Conservation (phyloP, 2,797 vertebrate species). For the Menidia menidia region DNA sequence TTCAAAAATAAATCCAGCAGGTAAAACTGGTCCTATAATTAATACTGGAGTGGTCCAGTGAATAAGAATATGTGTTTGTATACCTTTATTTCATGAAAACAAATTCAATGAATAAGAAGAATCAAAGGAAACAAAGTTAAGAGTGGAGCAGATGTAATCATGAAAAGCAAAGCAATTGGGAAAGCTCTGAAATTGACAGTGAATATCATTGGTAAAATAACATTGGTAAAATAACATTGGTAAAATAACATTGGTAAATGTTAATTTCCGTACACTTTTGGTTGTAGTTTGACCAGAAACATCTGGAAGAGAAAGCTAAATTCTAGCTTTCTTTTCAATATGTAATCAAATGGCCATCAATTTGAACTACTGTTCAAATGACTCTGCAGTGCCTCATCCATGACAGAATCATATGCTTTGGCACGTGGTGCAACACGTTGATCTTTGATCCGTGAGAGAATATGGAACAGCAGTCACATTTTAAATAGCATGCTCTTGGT, state of each 20-base stretch:
- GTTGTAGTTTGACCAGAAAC: neutral
- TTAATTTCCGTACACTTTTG: neutral
- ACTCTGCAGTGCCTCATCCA: slow-evolving; percentile 38
- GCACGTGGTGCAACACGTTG: slow-evolving; percentile 70
- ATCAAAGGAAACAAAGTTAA: too few species aligned
- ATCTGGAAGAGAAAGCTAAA: neutral
- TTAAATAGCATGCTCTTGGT: slow-evolving; percentile 56
- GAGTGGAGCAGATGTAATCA: neutral
- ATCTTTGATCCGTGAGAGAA: slow-evolving; percentile 76
- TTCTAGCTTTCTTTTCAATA: slow-evolving; percentile 15
- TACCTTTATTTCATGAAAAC: neutral
- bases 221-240: too few species aligned
- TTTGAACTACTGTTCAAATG: slow-evolving; percentile 50
- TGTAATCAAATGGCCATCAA: slow-evolving; percentile 18
- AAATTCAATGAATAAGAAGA: neutral
- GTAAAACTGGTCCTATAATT: slow-evolving; percentile 7
- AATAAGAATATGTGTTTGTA: neutral
- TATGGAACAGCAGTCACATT: slow-evolving; percentile 69
- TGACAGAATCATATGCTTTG: slow-evolving; percentile 56
- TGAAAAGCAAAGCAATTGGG: neutral
- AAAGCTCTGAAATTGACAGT: neutral
- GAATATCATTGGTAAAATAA: too few species aligned
- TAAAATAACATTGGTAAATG: slow-evolving; percentile 3
- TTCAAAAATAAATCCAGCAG: slow-evolving; percentile 16
- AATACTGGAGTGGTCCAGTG: neutral